Evolutionary conservation across 2,888 invertebrate species (phyloP).

Genomic region (Nyleta sp.): DNA sequence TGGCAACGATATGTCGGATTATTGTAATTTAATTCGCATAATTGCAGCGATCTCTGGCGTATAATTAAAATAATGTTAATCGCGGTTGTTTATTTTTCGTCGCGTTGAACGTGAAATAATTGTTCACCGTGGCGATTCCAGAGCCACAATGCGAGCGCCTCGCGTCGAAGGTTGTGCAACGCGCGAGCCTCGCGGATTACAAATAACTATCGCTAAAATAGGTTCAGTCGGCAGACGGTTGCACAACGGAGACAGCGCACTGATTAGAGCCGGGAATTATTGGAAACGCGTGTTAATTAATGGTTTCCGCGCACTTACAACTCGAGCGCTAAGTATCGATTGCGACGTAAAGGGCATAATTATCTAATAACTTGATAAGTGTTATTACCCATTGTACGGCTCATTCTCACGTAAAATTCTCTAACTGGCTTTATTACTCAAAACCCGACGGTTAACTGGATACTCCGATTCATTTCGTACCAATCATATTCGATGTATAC

Average conservation of each 20-base stretch:
- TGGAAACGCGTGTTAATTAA: slow-evolving; percentile 52
- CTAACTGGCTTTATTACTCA: slow-evolving; percentile 21
- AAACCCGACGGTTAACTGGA: not conserved
- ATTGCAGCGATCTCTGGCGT: slow-evolving; percentile 5
- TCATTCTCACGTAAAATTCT: slow-evolving; percentile 48
- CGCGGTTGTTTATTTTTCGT: slow-evolving; percentile 29
- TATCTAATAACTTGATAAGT: slow-evolving; percentile 56
- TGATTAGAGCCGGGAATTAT: slow-evolving; percentile 39
- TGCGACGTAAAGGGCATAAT: slow-evolving; percentile 48
- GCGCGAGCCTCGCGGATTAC: slow-evolving; percentile 33
- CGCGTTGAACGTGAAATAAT: slow-evolving; percentile 27
- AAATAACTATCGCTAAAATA: slow-evolving; percentile 41
- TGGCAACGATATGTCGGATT: slow-evolving; percentile 7
- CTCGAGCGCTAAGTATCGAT: slow-evolving; percentile 37
- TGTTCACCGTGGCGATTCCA: slow-evolving; percentile 6
- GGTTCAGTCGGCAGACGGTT: too few species aligned
- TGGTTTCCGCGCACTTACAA: slow-evolving; percentile 40
- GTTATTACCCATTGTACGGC: slow-evolving; percentile 49
- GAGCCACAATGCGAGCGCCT: too few species aligned
- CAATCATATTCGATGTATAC: too few species aligned
- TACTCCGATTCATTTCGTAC: slow-evolving; percentile 12
- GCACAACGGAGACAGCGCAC: slow-evolving; percentile 38
- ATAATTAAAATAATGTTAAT: slow-evolving; percentile 32
- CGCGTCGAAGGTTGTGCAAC: slow-evolving; percentile 21
- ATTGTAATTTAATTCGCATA: not conserved